Percentiles rank a stretch among this genome's conserved stretches.
Conservation (phyloP, 2,888 invertebrate species). For the Dynastes tityus region DNA sequence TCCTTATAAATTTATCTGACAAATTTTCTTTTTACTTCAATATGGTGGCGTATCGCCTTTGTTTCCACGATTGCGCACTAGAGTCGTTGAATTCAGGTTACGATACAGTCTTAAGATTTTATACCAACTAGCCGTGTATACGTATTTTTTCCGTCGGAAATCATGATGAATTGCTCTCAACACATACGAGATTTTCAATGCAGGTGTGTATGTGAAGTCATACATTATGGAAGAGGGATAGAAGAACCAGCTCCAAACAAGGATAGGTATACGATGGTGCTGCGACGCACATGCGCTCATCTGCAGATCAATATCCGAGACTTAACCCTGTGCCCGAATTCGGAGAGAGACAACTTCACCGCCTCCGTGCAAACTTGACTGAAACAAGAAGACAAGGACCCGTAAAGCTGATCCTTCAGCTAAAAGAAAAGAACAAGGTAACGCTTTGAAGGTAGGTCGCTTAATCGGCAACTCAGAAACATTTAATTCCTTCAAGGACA, state of each 20-base stretch:
- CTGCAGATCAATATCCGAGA: slow-evolving; percentile 50
- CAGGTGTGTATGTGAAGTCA: slow-evolving; percentile 31
- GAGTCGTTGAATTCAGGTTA: not conserved
- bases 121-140: not conserved
- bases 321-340: slow-evolving; percentile 63
- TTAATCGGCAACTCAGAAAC: slow-evolving; percentile 35
- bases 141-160: slow-evolving; percentile 22
- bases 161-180: slow-evolving; percentile 11
- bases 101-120: not conserved
- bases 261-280: slow-evolving; percentile 1
- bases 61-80: not conserved
- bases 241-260: not conserved
- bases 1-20: not conserved
- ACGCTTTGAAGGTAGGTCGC: slow-evolving; percentile 35
- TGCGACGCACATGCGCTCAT: slow-evolving; percentile 21
- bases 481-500: slow-evolving; percentile 44
- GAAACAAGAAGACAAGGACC: slow-evolving; percentile 16
- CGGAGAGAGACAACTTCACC: slow-evolving; percentile 51
- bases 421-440: slow-evolving; percentile 22
- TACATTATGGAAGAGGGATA: slow-evolving; percentile 27
- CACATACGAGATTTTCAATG: slow-evolving; percentile 7
- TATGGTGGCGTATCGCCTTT: not conserved
- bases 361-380: slow-evolving; percentile 12
- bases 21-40: no score
- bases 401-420: not conserved